Conservation (phyloP, 1,140 invertebrate species). For the Whitmania pigra region DNA sequence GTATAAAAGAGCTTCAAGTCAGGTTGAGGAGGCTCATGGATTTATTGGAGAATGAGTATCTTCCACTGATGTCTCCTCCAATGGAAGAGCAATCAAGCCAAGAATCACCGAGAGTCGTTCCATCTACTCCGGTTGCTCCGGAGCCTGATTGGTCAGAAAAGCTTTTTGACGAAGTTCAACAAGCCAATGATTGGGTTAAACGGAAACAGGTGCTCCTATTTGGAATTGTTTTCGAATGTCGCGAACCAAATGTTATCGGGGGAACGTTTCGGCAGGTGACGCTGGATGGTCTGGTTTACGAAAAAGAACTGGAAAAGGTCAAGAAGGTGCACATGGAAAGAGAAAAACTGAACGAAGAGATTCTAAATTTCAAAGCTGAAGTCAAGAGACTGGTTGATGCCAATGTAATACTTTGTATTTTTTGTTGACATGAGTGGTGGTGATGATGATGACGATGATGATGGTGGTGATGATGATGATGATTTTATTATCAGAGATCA, state of each 20-base stretch:
- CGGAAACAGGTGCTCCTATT: not conserved
- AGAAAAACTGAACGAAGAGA: not conserved
- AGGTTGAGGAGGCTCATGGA: not conserved
- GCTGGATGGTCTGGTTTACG: not conserved
- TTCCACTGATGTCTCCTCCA: not conserved
- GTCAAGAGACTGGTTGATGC: not conserved
- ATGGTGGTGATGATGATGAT: not conserved
- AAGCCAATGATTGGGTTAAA: not conserved
- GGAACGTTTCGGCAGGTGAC: not conserved
- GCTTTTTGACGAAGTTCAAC: not conserved
- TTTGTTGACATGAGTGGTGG: not conserved
- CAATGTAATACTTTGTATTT: not conserved
- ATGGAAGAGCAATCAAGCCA: not conserved
- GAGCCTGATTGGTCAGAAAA: conserved; percentile 2
- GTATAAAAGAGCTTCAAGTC: not conserved
- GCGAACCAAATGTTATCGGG: not conserved
- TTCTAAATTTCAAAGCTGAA: not conserved
- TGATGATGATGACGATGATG: not conserved
- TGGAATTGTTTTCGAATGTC: not conserved
- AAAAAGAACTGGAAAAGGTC: not conserved
- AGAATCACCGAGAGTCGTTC: not conserved
- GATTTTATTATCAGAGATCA: not conserved
- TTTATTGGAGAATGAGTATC: not conserved
- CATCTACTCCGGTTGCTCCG: not conserved
- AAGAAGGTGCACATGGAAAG: not conserved